These are phyloP conservation scores for Habropoda laboriosa DNA, from an alignment of 1,140 invertebrate species.

Conservation along the genomic window DNA sequence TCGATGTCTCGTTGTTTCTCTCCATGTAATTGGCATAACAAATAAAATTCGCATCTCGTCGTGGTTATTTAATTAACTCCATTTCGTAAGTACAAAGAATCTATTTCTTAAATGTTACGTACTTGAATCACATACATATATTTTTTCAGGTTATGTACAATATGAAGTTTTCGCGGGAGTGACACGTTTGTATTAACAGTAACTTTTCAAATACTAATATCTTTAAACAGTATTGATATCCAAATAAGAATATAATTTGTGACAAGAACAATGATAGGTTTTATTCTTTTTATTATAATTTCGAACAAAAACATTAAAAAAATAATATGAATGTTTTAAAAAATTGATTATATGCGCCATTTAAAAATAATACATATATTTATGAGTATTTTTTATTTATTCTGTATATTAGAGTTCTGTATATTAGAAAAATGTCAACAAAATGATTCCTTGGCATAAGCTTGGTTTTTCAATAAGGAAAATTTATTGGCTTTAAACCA, in stretches of 20 bases:
- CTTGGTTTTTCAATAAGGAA: neutral
- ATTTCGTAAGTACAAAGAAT: neutral
- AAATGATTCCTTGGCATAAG: neutral
- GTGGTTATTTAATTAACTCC: constrained; percentile 17
- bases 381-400: neutral
- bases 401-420: too few relatives aligned
- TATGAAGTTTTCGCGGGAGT: constrained; percentile 8
- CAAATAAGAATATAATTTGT: too few relatives aligned
- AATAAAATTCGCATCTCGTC: constrained; percentile 4
- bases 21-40: neutral
- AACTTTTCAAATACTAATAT: neutral
- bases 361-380: neutral
- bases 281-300: neutral
- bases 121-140: neutral
- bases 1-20: neutral
- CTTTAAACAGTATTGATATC: neutral
- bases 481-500: neutral
- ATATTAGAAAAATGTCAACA: neutral
- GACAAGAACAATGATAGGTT: neutral
- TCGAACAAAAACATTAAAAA: neutral
- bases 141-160: constrained; percentile 18
- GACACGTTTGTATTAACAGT: neutral
- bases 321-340: too few relatives aligned
- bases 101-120: neutral
- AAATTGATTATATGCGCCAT: neutral